Base-by-base conservation (phyloP, 2,113 vertebrate species). In the Sorex fumeus region DNA sequence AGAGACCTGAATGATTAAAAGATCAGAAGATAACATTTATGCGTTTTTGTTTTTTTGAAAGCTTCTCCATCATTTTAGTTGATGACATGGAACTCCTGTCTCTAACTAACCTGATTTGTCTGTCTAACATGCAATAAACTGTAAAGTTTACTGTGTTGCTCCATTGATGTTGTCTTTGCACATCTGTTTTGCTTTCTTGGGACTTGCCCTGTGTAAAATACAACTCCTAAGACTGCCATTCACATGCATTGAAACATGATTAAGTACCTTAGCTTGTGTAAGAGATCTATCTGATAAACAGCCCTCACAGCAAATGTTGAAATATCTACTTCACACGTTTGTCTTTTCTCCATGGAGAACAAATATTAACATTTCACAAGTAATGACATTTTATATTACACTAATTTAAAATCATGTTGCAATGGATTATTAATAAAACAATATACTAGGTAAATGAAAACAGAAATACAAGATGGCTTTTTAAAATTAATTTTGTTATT, bases 101-200 rank as follows among this genome's bases (percentile, higher is more conserved):
- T 96, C 90, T 95, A 84, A 84, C 72, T 95, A 93, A 93, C 90
- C 43, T 74, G 92, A 28, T 40, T 93, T 96, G 70, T 91, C 94
- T 96, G 82, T 82, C 79, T 93, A 78, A 92, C 53, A 90, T 60
- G 53, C 15, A 90, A 62, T 74, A 40, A n/a, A 79, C 72, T 96
- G 66, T 93, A 67, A 30, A 53, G 19, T 93, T 93, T 28, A 88
- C 88, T 85, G 81, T 88, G 25, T 77, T 96, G 90, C 72, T 95
- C 60, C 71, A 92, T 3, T 88, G 90, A 82, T 93, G 96, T 36
- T 94, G 86, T 96, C 92, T 96, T 92, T 96, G 70, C 95, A 96
- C 95, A 96, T 97, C 96, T 97, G 95, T 86, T 97, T 96, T 95
- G 87, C 83, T 88, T 96, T 66, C 90, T 91, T 96, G 96, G 93